Evolutionary conservation across 2,797 vertebrate species (phyloP).

Genomic region (Atherinosoma microstoma): DNA sequence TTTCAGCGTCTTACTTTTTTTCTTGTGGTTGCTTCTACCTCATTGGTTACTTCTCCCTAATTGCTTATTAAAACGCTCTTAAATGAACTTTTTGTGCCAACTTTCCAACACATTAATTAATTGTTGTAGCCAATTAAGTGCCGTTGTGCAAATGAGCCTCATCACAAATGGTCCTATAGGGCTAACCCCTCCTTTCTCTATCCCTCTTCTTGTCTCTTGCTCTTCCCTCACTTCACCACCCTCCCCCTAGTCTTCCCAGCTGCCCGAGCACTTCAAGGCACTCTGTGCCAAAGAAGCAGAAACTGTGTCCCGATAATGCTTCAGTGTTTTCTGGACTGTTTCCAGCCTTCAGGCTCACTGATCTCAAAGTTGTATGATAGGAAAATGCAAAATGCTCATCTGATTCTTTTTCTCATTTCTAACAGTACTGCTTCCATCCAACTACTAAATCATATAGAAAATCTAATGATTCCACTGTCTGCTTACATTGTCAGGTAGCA

Average conservation of each 20-base stretch:
- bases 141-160: slow-evolving; percentile 97
- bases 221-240: slow-evolving; percentile 65
- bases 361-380: slow-evolving; percentile 69
- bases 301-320: slow-evolving; percentile 78
- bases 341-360: slow-evolving; percentile 71
- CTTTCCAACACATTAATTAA: slow-evolving; percentile 99
- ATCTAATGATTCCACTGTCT: slow-evolving; percentile 46
- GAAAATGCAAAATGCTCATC: slow-evolving; percentile 57
- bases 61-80: slow-evolving; percentile 89
- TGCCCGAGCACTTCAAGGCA: slow-evolving; percentile 80
- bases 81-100: slow-evolving; percentile 94
- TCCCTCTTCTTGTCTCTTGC: slow-evolving; percentile 65
- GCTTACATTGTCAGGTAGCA: slow-evolving; percentile 47
- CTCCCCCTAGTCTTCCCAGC: slow-evolving; percentile 78
- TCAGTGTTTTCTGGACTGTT: slow-evolving; percentile 72
- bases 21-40: slow-evolving; percentile 68
- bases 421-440: slow-evolving; percentile 39
- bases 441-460: slow-evolving; percentile 43
- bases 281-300: slow-evolving; percentile 78
- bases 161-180: slow-evolving; percentile 82
- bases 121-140: slow-evolving; percentile 99
- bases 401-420: slow-evolving; percentile 56
- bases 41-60: slow-evolving; percentile 83
- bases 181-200: slow-evolving; percentile 78
- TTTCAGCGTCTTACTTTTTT: slow-evolving; percentile 58